phyloP scores from a whole-genome alignment of 2,888 invertebrate genomes.

The Synanthedon formicaeformis region DNA sequence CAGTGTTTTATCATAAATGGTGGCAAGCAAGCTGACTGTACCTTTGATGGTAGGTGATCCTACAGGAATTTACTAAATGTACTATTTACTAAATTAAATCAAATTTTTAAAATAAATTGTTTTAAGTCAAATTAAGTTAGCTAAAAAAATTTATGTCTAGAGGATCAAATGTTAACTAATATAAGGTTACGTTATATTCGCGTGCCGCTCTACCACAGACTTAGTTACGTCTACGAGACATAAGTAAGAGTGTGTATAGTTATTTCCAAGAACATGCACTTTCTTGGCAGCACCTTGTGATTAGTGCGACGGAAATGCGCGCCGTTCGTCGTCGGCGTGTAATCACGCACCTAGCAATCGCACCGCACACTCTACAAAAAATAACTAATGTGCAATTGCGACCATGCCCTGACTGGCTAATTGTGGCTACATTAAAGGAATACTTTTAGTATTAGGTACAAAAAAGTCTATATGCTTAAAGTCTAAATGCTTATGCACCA shows the following conservation, averaged over 20 bases:
- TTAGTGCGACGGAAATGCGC: slow-evolving; percentile 27
- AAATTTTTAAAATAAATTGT: too few relatives aligned
- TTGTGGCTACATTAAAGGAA: neutral
- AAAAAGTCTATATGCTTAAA: too few relatives aligned
- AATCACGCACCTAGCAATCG: slow-evolving; percentile 20
- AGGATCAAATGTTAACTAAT: too few relatives aligned
- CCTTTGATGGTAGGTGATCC: too few relatives aligned
- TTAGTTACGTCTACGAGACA: neutral
- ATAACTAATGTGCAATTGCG: neutral
- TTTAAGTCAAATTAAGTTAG: too few relatives aligned
- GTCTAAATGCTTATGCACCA: too few relatives aligned
- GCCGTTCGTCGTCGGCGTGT: slow-evolving; percentile 26
- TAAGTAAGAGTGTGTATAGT: slow-evolving; percentile 8
- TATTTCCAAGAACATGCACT: slow-evolving; percentile 11
- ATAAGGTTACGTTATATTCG: neutral
- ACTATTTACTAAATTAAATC: too few relatives aligned
- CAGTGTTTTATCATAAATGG: too few relatives aligned
- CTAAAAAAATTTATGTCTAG: too few relatives aligned
- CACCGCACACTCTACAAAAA: slow-evolving; percentile 2
- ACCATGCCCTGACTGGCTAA: neutral
- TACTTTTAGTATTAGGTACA: too few relatives aligned
- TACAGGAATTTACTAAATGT: too few relatives aligned
- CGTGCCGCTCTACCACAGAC: neutral
- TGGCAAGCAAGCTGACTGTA: too few relatives aligned
- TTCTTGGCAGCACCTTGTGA: slow-evolving; percentile 24